phyloP scores from a whole-genome alignment of 2,113 vertebrate genomes.

The Rhynchomys soricoides region DNA sequence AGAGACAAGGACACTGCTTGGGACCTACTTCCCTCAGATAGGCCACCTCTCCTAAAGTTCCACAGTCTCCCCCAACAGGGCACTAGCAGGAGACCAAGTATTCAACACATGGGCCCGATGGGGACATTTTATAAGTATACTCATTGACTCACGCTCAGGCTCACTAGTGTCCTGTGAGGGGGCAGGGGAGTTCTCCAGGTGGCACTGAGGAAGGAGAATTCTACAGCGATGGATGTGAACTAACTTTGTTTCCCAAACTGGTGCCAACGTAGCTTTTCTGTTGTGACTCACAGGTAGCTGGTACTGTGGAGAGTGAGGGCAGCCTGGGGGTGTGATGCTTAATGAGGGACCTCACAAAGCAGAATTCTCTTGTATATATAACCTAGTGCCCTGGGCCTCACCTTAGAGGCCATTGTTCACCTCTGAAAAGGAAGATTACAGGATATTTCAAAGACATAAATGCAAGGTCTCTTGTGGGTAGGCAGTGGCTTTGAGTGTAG shows the following conservation, averaged over 20 bases:
- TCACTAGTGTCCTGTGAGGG: background rate
- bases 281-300: fast-evolving
- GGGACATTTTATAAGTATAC: background rate
- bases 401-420: background rate
- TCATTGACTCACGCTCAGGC: background rate
- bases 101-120: background rate
- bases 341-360: background rate
- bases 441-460: slow-evolving; percentile 14
- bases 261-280: background rate
- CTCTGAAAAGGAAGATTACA: background rate
- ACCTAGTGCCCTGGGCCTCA: background rate
- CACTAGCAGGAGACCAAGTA: background rate
- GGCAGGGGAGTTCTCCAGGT: background rate
- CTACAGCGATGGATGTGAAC: background rate
- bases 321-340: background rate
- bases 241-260: background rate
- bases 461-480: background rate
- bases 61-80: background rate
- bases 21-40: background rate
- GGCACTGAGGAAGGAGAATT: background rate
- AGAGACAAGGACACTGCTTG: background rate
- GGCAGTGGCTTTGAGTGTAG: background rate
- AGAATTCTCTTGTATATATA: background rate
- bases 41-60: background rate
- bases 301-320: background rate